phyloP scores from a whole-genome alignment of 2,888 invertebrate species.

The Xanthia togata region DNA sequence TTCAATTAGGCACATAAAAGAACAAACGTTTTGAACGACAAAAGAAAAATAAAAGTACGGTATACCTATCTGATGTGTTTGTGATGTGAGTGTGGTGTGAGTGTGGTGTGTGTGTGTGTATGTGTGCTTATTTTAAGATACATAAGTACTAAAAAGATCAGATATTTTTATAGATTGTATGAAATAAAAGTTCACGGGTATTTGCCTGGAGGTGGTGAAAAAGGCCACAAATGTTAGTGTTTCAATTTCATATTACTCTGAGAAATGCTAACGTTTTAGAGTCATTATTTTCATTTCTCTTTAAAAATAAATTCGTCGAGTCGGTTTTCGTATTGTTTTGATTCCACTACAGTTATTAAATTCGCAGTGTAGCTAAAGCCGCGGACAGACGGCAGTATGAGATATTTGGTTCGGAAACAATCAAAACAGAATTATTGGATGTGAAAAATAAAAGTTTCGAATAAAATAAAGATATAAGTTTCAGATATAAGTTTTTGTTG shows the following conservation, averaged over 20 bases:
- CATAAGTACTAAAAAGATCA: neutral
- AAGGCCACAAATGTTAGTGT: neutral
- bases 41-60: no score
- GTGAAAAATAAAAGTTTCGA: slow-evolving; percentile 31
- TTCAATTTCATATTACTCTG: neutral
- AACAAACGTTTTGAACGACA: no score
- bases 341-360: slow-evolving; percentile 39
- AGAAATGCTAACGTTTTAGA: neutral
- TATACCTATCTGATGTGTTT: no score
- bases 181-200: neutral
- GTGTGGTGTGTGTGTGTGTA: no score
- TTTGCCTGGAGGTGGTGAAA: no score
- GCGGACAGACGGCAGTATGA: neutral
- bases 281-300: slow-evolving; percentile 3
- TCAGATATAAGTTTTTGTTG: no score
- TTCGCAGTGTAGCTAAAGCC: slow-evolving; percentile 10
- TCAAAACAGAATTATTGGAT: slow-evolving; percentile 25
- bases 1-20: no score
- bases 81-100: no score
- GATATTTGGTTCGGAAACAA: slow-evolving; percentile 36
- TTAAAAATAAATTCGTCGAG: slow-evolving; percentile 17
- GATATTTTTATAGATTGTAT: neutral
- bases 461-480: no score
- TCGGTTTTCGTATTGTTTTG: slow-evolving; percentile 14
- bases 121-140: neutral